Percentiles rank a stretch among this genome's conserved stretches.
Conservation (phyloP, 2,113 vertebrate genomes). For the Lipophrys pholis region DNA sequence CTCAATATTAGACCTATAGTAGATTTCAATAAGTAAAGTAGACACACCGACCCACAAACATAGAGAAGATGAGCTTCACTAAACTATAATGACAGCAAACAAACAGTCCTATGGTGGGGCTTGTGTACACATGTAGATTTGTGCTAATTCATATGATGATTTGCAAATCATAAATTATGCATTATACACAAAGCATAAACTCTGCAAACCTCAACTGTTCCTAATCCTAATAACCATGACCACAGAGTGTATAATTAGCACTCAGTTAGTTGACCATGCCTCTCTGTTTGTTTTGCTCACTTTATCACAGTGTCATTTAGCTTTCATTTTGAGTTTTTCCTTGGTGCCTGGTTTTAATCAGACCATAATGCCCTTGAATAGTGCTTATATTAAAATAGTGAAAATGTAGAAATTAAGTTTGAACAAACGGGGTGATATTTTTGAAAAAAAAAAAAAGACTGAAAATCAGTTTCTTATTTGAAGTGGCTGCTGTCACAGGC, state of each 20-base stretch:
- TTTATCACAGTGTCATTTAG: conserved; percentile 66
- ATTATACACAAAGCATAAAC: conserved; percentile 18
- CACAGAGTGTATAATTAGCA: conserved; percentile 64
- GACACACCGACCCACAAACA: conserved; percentile 30
- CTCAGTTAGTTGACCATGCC: conserved; percentile 53
- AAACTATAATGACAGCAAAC: conserved; percentile 71
- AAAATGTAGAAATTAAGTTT: conserved; percentile 3
- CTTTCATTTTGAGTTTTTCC: conserved; percentile 59
- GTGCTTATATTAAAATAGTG: conserved; percentile 2
- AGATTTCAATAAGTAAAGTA: conserved; percentile 13
- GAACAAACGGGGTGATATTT: no score
- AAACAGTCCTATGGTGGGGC: conserved; percentile 47
- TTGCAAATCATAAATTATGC: conserved; percentile 56
- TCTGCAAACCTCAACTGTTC: conserved; percentile 30
- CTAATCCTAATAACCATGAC: conserved; percentile 40
- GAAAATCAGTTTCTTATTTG: background rate
- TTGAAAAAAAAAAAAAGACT: no score
- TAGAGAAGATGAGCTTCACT: conserved; percentile 57
- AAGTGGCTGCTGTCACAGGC: background rate
- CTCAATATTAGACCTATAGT: conserved; percentile 17
- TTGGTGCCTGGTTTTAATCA: conserved; percentile 73
- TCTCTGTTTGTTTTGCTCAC: conserved; percentile 55
- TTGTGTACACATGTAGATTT: conserved; percentile 54
- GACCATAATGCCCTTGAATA: conserved; percentile 55
- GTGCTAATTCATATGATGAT: conserved; percentile 45